A percentile compares a stretch with the other conserved stretches of the same genome.
Evolutionary conservation across 1,140 invertebrate species (phyloP).

Genomic region (Chironomus striatipennis): DNA sequence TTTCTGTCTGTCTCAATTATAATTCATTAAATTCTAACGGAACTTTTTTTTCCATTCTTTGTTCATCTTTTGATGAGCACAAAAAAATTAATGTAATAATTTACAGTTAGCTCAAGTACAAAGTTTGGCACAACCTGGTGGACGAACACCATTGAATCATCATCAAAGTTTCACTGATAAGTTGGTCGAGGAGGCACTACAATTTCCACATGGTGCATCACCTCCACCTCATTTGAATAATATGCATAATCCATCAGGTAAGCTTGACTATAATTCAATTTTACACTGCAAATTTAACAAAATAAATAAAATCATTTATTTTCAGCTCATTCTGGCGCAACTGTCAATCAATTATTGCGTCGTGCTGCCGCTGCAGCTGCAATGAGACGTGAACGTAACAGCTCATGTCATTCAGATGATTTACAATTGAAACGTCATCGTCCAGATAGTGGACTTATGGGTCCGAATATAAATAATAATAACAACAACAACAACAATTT

Average conservation of each 20-base stretch:
- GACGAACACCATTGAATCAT: slow-evolving; percentile 35
- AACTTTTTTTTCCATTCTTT: not conserved
- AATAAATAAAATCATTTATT: slow-evolving; percentile 14
- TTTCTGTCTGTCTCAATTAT: not conserved
- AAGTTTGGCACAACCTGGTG: slow-evolving; percentile 45
- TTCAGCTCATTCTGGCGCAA: slow-evolving; percentile 37
- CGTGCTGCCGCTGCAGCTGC: slow-evolving; percentile 52
- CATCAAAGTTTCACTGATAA: slow-evolving; percentile 44
- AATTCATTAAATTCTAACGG: not conserved
- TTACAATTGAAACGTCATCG: slow-evolving; percentile 49
- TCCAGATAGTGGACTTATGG: slow-evolving; percentile 39
- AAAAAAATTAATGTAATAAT: too few species aligned
- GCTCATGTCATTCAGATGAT: slow-evolving; percentile 44
- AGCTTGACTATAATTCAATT: not conserved
- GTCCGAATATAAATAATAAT: slow-evolving; percentile 34
- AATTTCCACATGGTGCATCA: slow-evolving; percentile 49
- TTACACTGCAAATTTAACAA: not conserved
- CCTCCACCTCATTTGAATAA: slow-evolving; percentile 40
- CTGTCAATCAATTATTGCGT: slow-evolving; percentile 56
- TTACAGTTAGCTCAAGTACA: slow-evolving; percentile 49
- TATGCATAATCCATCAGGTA: slow-evolving; percentile 24
- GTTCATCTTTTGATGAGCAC: too few species aligned
- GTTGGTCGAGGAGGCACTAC: slow-evolving; percentile 48
- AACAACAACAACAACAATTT: slow-evolving; percentile 55
- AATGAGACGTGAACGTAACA: slow-evolving; percentile 50